Evolutionary conservation across 92 coral and sea anemone genomes (phyloP).

Genomic region (Palythoa heliodiscus): DNA sequence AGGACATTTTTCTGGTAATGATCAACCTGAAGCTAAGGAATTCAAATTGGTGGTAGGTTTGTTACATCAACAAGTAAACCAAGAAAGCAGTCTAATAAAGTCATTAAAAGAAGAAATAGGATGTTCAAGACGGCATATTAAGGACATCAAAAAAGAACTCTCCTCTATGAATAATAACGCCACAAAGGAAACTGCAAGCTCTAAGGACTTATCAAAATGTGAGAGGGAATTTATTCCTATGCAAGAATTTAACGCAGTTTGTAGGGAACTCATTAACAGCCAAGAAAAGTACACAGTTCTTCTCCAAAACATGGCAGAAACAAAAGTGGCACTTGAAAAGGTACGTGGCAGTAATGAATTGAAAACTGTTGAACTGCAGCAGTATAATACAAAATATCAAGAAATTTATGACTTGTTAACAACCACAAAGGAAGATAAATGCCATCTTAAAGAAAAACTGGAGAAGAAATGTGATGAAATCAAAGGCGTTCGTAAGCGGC

Average conservation of each 20-base stretch:
- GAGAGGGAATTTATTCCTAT: slow-evolving; percentile 53
- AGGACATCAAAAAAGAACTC: slow-evolving; percentile 49
- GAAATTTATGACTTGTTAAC: slow-evolving; percentile 65
- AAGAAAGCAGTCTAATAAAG: slow-evolving; percentile 6
- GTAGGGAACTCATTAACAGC: slow-evolving; percentile 59
- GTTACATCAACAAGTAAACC: slow-evolving; percentile 5
- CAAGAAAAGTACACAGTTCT: slow-evolving; percentile 60
- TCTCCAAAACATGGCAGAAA: slow-evolving; percentile 44
- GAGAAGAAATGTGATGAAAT: slow-evolving; percentile 63
- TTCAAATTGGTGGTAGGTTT: slow-evolving; percentile 1
- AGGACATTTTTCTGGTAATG: slow-evolving; percentile 45
- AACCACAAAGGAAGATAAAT: slow-evolving; percentile 73
- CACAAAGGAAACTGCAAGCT: neutral
- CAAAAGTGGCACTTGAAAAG: slow-evolving; percentile 69
- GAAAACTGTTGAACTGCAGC: slow-evolving; percentile 65
- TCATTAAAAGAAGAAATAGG: slow-evolving; percentile 54
- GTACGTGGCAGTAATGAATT: slow-evolving; percentile 56
- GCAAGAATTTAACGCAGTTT: slow-evolving; percentile 65
- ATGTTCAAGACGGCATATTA: slow-evolving; percentile 59
- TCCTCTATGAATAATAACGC: neutral
- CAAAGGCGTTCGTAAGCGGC: slow-evolving; percentile 56
- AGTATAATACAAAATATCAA: slow-evolving; percentile 66
- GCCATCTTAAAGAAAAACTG: slow-evolving; percentile 61
- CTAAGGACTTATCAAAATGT: slow-evolving; percentile 19
- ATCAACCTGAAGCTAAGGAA: slow-evolving; percentile 59